Conservation (phyloP, 2,113 vertebrate genomes). For the Puma concolor region DNA sequence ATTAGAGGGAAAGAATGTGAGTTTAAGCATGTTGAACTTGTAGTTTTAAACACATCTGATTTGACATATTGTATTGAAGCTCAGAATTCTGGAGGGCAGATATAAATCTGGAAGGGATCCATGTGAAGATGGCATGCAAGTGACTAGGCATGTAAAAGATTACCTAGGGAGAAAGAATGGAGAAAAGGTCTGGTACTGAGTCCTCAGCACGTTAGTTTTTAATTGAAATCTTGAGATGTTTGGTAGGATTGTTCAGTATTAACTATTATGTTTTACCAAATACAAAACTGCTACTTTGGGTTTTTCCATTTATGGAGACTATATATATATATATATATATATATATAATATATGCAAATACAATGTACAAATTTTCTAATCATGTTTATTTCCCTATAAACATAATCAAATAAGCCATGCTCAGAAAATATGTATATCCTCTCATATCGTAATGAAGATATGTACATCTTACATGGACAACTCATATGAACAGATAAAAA, state of each 20-base stretch:
- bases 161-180: not conserved
- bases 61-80: not conserved
- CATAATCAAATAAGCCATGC: not conserved
- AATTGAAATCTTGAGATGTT: not conserved
- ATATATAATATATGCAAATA: not conserved
- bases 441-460: not conserved
- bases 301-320: not conserved
- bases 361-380: not conserved
- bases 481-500: not conserved
- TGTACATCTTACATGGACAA: not conserved
- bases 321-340: not conserved
- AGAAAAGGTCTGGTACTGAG: not conserved
- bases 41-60: not conserved
- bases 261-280: not conserved
- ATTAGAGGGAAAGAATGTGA: not conserved
- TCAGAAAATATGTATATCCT: not conserved
- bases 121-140: not conserved
- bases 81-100: not conserved
- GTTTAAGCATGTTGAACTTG: not conserved
- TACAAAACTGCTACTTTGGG: not conserved
- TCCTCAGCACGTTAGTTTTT: not conserved
- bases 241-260: not conserved
- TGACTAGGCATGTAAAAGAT: not conserved
- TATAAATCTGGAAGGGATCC: not conserved
- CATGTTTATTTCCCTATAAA: not conserved